Conservation (phyloP, 2,797 vertebrate species). For the Acrossocheilus fasciatus region DNA sequence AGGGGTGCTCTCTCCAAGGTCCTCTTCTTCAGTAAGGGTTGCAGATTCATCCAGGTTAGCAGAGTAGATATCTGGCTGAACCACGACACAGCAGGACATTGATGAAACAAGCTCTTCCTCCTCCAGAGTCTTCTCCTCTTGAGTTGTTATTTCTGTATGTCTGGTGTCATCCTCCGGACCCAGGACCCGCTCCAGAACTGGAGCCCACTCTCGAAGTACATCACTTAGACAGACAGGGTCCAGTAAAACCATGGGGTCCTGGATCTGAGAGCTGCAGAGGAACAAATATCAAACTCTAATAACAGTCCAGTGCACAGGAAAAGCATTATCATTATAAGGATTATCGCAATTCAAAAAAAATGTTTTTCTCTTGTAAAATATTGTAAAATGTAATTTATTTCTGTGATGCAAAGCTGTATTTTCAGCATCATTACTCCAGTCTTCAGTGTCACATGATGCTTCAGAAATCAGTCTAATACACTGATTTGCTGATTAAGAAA, state of each 20-base stretch:
- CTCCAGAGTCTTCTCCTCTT: conserved; percentile 60
- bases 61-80: conserved; percentile 29
- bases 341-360: background rate
- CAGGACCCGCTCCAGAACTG: conserved; percentile 78
- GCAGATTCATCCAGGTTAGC: conserved; percentile 21
- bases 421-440: background rate
- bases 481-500: background rate
- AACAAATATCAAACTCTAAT: background rate
- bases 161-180: conserved; percentile 63
- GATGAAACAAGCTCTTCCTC: conserved; percentile 58
- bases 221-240: conserved; percentile 79
- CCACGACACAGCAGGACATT: conserved; percentile 41
- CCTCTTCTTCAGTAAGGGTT: conserved; percentile 27
- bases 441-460: background rate
- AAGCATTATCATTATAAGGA: too few relatives aligned
- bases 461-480: background rate
- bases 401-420: background rate
- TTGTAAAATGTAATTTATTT: background rate
- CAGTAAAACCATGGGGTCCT: conserved; percentile 89
- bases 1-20: conserved; percentile 45
- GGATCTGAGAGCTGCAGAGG: conserved; percentile 82
- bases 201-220: conserved; percentile 86
- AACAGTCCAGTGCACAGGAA: conserved; percentile 22
- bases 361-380: background rate
- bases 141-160: conserved; percentile 42